Base-by-base conservation (phyloP, 1,140 invertebrate genomes). In the Centruroides sculpturatus region DNA sequence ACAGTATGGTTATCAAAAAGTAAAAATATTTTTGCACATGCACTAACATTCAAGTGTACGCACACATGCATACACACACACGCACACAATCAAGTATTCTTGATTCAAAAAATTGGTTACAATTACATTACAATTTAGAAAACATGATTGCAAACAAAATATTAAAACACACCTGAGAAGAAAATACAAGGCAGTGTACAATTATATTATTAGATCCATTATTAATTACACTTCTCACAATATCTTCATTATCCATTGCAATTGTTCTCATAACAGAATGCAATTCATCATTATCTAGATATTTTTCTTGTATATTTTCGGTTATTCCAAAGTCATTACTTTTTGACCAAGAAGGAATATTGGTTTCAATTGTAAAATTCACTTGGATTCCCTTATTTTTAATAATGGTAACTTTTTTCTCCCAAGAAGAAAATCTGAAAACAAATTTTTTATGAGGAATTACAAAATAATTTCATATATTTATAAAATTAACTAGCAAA, bases 281-380 rank as follows among this genome's bases (percentile, higher is more conserved):
- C 8, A 90, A 68, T 68, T 87, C 81, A 10, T 74, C 64, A 59
- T 82, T 84, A 3, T 71, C 78, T 62, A 87, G 79, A 69, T 88
- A 89, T 36, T 66, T 71, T 69, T 64, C 59, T 66, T 73, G 53
- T 68, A 75, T 65, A 63, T 84, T 83, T 50, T 77, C 71, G 6
- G 65, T 68, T 6, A 82, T 71, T 56, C 77, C 78, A 73, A 84
- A 91, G 73, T 91, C 87, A 69, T 86, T 79, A 6, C 81, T 79
- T 10, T 79, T 79, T 0, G 85, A 85, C 91, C 91, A 95, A 65
- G 84, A 81, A 57, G 81, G 73, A 0, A 83, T 79, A 70, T 88
- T 82, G 69, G 86, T 81, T 53, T 85, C 82, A 12, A 96, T 75
- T 0, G 83, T 87, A 66, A 94, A 87, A 73, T 94, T 91, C 34